A percentile compares a stretch with the other conserved stretches of the same genome.
phyloP scores from a whole-genome alignment of 2,113 vertebrate genomes.

The Neotoma lepida region DNA sequence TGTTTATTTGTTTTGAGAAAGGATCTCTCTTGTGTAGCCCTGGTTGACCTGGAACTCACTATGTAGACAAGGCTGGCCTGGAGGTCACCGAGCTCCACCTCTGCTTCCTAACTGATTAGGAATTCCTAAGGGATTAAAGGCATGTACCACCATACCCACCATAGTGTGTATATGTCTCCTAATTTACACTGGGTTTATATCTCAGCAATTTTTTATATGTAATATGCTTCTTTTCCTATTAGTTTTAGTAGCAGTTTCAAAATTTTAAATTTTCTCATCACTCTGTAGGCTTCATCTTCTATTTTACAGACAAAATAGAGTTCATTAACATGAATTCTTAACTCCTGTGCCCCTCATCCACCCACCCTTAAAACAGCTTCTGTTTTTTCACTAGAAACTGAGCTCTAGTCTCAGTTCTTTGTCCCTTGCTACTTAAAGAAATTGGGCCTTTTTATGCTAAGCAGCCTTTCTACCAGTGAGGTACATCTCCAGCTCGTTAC shows the following conservation, averaged over 20 bases:
- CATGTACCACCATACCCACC: neutral
- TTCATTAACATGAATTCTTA: neutral
- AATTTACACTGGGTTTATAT: neutral
- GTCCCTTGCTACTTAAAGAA: neutral
- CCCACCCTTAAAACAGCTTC: neutral
- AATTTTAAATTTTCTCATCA: neutral
- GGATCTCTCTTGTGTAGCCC: neutral
- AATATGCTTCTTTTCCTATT: neutral
- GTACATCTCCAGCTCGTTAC: neutral
- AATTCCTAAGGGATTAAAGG: neutral
- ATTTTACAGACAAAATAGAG: neutral
- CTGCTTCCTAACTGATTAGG: neutral
- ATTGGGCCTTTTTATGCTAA: neutral
- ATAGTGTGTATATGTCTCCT: neutral
- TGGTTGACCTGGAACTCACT: neutral
- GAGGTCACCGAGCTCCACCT: neutral
- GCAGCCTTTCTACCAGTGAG: neutral
- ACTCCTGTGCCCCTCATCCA: neutral
- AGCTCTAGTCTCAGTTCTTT: neutral
- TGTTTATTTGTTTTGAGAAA: neutral
- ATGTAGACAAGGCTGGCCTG: neutral
- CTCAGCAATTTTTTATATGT: constrained; percentile 1
- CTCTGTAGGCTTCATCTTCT: neutral
- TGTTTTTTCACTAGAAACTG: neutral
- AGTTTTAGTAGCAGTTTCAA: neutral